Conservation (phyloP, 2,888 invertebrate genomes). For the Norana najaformis region DNA sequence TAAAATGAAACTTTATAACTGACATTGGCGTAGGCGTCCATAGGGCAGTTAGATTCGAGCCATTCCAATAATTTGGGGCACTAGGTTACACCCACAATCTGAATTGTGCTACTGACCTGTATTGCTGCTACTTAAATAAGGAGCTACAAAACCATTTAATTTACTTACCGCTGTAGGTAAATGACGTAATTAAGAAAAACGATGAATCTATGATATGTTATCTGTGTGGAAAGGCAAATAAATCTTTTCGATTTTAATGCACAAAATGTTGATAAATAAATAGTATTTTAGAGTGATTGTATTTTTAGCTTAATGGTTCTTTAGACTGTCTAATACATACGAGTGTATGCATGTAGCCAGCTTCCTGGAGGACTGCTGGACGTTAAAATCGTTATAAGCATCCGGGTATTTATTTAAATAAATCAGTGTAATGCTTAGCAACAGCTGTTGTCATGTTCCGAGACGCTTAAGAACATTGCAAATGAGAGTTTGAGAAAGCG, state of each 20-base stretch:
- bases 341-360: not conserved
- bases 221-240: not conserved
- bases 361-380: not conserved
- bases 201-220: not conserved
- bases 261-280: conserved; percentile 1
- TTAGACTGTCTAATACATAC: not conserved
- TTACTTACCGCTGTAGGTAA: not conserved
- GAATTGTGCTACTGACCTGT: not conserved
- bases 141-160: not conserved
- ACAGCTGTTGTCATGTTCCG: conserved; percentile 13
- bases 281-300: not conserved
- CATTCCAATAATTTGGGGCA: too few relatives aligned
- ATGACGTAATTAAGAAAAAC: not conserved
- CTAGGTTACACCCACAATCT: not conserved
- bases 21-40: too few relatives aligned
- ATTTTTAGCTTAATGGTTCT: not conserved
- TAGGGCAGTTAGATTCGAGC: too few relatives aligned
- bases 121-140: not conserved
- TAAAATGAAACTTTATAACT: too few relatives aligned
- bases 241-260: conserved; percentile 6
- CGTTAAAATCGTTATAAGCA: not conserved
- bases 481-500: not conserved
- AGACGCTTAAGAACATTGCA: not conserved
- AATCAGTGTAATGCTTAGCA: conserved; percentile 2
- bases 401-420: conserved; percentile 5